phyloP scores from a whole-genome alignment of 2,113 vertebrate species.

The Lepidothrix coronata region DNA sequence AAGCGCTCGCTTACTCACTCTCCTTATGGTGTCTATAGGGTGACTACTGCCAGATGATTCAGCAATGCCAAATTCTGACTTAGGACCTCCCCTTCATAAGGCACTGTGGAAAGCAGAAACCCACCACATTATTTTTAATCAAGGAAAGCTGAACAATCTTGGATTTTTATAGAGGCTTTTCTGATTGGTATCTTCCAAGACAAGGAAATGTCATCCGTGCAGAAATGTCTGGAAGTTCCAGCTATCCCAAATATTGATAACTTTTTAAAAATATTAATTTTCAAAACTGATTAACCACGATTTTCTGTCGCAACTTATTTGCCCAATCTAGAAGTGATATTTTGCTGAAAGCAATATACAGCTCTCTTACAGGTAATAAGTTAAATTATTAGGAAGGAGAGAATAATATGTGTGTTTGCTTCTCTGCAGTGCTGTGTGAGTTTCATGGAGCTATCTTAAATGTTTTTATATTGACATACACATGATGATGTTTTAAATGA shows the following conservation, averaged over 20 bases:
- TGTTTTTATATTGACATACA: not conserved
- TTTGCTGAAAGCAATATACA: not conserved
- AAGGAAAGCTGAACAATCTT: not conserved
- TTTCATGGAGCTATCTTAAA: not conserved
- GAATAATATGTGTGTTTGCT: not conserved
- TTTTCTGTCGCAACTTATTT: not conserved
- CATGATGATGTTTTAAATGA: not conserved
- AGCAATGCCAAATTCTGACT: not conserved
- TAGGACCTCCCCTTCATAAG: not conserved
- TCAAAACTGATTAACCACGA: not conserved
- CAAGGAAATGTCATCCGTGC: not conserved
- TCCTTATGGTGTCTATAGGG: not conserved
- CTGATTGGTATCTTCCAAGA: not conserved
- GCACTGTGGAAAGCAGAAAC: not conserved
- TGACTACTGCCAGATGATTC: not conserved
- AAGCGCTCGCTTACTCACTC: rapidly evolving
- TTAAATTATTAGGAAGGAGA: not conserved
- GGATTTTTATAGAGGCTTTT: not conserved
- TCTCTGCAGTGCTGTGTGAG: not conserved
- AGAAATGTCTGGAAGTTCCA: not conserved
- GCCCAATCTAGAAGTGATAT: not conserved
- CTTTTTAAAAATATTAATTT: not conserved
- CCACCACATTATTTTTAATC: not conserved
- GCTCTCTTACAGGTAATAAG: not conserved
- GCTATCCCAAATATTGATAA: not conserved